These are phyloP conservation scores for Tiaroga cobitis DNA, from an alignment of 2,797 vertebrate species.

Conservation along the genomic window DNA sequence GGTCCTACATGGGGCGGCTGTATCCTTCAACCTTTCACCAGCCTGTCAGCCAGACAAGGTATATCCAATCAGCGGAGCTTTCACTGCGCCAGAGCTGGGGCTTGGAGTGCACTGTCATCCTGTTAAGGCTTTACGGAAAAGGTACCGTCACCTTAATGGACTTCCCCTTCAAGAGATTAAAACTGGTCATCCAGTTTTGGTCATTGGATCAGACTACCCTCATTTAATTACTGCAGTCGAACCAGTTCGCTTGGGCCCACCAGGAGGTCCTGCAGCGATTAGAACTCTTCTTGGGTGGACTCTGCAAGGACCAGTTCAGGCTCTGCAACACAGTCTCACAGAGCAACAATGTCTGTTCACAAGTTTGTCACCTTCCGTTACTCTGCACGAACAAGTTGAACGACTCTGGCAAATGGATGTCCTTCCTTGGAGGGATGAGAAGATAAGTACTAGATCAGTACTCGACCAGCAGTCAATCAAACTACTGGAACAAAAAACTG, in stretches of 20 bases:
- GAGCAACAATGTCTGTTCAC: neutral
- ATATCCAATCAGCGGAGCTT: too few relatives aligned
- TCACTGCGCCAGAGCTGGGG: too few relatives aligned
- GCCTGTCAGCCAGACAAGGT: too few relatives aligned
- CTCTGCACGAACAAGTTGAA: neutral
- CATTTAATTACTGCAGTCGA: neutral
- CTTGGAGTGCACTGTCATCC: neutral
- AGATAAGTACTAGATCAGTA: too few relatives aligned
- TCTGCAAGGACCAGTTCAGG: neutral
- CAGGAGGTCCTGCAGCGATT: neutral
- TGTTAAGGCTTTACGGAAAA: neutral
- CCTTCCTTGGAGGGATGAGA: neutral
- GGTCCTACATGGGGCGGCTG: too few relatives aligned
- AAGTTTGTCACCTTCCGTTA: neutral
- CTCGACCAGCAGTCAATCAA: neutral
- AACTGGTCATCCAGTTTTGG: neutral
- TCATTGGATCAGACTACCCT: neutral
- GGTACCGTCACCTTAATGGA: neutral
- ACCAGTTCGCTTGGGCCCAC: neutral
- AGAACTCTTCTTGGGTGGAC: neutral
- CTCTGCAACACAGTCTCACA: neutral
- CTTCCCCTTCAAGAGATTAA: neutral
- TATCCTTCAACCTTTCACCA: too few relatives aligned
- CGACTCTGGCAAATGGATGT: neutral
- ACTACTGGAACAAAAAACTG: slow-evolving; percentile 1